Evolutionary conservation across 2,113 vertebrate species (phyloP), one percentile per base, ranked within the genome.

Genomic region (Etia nguti): DNA sequence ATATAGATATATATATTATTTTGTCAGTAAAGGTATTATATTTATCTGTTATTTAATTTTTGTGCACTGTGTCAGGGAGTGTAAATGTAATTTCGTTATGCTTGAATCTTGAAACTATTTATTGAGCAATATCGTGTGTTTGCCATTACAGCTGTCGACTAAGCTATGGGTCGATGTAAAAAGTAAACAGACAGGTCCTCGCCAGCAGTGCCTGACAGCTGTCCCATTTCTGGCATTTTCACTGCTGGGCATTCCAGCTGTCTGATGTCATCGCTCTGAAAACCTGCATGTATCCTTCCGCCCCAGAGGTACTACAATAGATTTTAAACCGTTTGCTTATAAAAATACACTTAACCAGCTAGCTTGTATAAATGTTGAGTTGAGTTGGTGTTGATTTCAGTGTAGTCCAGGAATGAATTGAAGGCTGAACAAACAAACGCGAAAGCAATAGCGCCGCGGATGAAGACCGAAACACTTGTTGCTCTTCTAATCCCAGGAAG

Each of bases 221-320:
- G 96, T 94, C 93, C 91, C 92, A 87, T 94, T 95, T 94, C 94
- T 95, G 90, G 89, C 96, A 97, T 97, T 96, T 97, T 96, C 97
- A 88, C 94, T 92, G 95, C 87, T 95, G 93, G 80, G 96, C 98
- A 99, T 99, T 98, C 98, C 98, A 97, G 94, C 96, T 96, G 96
- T 95, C 97, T 98, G 98, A 98, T 96, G 97, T 98, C 96, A 99
- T 97, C 43, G 94, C 94, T 92, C 96, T 92, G 85, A 90, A 91
- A 95, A 89, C 87, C 75, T 50, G 52, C 3, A 2, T 81, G 91
- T 95, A 94, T 95, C 54, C 93, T 81, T 94, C 94, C 95, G 94
- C 95, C 79, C 24, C 43, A 4, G 8, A 38, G 84, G 92, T 12
- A 87, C 92, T 94, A 95, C 5, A 90, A 54, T 16, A 8, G 6